These are phyloP conservation scores for Pammene fasciana DNA, from an alignment of 2,888 invertebrate genomes.

Conservation along the genomic window DNA sequence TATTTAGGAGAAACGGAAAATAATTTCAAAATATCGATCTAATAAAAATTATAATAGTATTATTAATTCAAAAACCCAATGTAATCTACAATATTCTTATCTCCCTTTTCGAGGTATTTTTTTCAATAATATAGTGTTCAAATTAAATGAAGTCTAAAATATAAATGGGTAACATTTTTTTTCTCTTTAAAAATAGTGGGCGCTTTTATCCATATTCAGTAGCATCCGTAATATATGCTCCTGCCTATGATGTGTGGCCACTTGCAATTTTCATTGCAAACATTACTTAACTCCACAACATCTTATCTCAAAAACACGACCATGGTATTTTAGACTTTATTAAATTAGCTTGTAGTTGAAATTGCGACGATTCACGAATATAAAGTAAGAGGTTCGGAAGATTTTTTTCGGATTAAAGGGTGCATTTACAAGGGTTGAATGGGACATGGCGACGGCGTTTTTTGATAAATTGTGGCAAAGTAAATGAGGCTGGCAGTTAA, in stretches of 20 bases:
- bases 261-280: slow-evolving; percentile 33
- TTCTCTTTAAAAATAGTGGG: slow-evolving; percentile 33
- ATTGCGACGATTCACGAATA: not conserved
- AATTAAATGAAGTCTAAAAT: too few species aligned
- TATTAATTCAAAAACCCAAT: too few species aligned
- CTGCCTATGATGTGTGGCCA: slow-evolving; percentile 31
- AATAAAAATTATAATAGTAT: too few species aligned
- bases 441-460: slow-evolving; percentile 35
- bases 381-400: not conserved
- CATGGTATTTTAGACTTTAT: not conserved
- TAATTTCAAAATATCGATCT: too few species aligned
- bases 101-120: too few species aligned
- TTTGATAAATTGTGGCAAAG: slow-evolving; percentile 29
- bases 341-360: not conserved
- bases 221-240: slow-evolving; percentile 17
- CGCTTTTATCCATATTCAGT: slow-evolving; percentile 33
- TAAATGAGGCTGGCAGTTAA: slow-evolving; percentile 25
- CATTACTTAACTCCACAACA: not conserved
- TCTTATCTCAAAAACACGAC: not conserved
- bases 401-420: not conserved
- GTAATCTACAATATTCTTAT: too few species aligned
- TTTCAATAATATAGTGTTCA: not conserved
- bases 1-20: too few species aligned
- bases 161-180: not conserved
- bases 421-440: slow-evolving; percentile 32